Base-by-base conservation (phyloP, 2,888 invertebrate genomes). In the Aphodius sticticus region DNA sequence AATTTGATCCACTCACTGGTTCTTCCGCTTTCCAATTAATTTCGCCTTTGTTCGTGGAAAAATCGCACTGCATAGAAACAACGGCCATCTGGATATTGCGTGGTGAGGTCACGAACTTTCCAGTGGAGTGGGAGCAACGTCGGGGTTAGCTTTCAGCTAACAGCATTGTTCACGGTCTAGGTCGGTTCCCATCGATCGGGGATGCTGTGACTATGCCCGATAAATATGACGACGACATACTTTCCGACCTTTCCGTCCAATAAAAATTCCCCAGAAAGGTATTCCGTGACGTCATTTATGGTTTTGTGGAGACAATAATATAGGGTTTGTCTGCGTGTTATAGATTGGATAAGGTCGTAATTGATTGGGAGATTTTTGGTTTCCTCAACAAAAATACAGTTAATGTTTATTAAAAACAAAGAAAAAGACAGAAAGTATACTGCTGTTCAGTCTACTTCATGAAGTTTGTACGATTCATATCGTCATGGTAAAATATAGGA, bases 101-200 rank as follows among this genome's bases (percentile, higher is more conserved):
- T 53, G 53, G 53, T 12, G 53, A 53, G 53, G 53, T 53, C 53
- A 12, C 3, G 53, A 53, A 53, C 53, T 12, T 12, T 9, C 53
- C 26, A 26, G 2, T 53, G 53, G 53, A 53, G 53, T 53, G 53
- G 53, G 9, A 5, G 53, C 53, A 5, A 1, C 53, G 53, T 53
- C 53, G 53, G 53, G 53, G 53, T 53, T 53, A 53, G 12, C 53
- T 53, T 53, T 53, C 6, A 7, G 9, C 53, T 5, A 53, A 69
- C 35, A 16, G 76, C 26, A 26, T 37, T 71, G 79, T 80, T 81
- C 82, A 84, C 80, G 84, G 83, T 84, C 84, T 82, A 83, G 84
- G 84, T 82, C 84, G 81, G 70, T 78, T 76, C 76, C 77, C 77
- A 84, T 84, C 83, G 84, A 84, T 83, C 75, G 53, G 26, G 81